phyloP scores from a whole-genome alignment of 2,113 vertebrate species.

The Taurulus bubalis region DNA sequence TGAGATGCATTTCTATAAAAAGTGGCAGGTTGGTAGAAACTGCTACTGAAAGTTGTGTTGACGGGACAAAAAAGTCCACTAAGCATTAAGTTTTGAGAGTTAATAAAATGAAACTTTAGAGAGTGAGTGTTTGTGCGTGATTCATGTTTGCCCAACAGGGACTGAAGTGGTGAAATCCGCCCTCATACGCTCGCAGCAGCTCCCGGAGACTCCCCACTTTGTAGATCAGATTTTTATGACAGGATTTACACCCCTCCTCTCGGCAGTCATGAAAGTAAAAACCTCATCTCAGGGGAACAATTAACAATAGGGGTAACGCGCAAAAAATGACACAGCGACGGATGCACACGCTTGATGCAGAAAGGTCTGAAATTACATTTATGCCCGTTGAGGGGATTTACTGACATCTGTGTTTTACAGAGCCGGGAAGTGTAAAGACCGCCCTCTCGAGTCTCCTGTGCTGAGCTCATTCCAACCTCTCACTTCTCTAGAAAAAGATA shows the following conservation, averaged over 20 bases:
- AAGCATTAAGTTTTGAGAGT: neutral
- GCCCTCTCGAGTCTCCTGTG: conserved; percentile 11
- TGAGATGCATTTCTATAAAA: neutral
- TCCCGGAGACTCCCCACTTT: conserved; percentile 17
- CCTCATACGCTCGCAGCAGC: conserved; percentile 2
- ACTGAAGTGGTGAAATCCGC: conserved; percentile 12
- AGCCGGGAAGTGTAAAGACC: conserved; percentile 38
- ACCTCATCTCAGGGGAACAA: conserved; percentile 30
- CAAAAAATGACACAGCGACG: conserved; percentile 22
- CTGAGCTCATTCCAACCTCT: conserved; percentile 38
- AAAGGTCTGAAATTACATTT: conserved; percentile 41
- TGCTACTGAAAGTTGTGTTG: neutral
- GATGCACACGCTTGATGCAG: neutral
- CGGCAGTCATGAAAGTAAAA: conserved; percentile 42
- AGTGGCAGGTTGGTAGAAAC: neutral
- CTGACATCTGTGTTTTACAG: conserved; percentile 55
- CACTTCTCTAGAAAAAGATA: conserved; percentile 9
- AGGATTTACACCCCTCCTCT: conserved; percentile 19
- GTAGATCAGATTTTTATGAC: conserved; percentile 31
- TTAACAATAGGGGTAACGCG: conserved; percentile 1
- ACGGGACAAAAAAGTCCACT: neutral
- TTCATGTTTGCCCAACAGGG: conserved; percentile 5
- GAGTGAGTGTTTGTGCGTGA: neutral
- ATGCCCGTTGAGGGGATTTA: conserved; percentile 29
- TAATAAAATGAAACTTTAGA: neutral